Evolutionary conservation across 2,888 invertebrate genomes (phyloP).

Genomic region (Cerastoderma edule): DNA sequence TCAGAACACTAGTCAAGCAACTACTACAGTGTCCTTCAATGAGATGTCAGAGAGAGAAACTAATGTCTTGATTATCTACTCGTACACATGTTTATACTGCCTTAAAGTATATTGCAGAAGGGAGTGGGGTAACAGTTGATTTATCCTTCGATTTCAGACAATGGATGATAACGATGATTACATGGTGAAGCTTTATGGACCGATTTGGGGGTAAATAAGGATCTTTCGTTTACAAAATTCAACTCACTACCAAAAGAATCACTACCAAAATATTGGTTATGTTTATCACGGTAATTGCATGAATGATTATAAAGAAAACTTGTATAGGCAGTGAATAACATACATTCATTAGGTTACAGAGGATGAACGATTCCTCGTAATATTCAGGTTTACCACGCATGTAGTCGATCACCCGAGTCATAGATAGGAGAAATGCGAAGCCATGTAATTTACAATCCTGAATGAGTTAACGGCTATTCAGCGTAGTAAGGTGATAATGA

Average conservation of each 20-base stretch:
- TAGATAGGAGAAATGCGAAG: too few relatives aligned
- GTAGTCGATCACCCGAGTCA: too few relatives aligned
- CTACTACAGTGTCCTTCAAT: too few relatives aligned
- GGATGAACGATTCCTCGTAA: not conserved
- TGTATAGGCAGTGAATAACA: not conserved
- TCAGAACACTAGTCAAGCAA: too few relatives aligned
- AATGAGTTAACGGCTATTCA: too few relatives aligned
- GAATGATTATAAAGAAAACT: not conserved
- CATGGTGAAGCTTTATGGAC: slow-evolving; percentile 32
- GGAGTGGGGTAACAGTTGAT: not conserved
- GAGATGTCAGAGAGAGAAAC: not conserved
- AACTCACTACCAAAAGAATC: not conserved
- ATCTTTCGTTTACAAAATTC: not conserved
- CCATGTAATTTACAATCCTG: too few relatives aligned
- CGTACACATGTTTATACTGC: not conserved
- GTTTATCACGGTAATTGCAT: not conserved
- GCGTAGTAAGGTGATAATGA: too few relatives aligned
- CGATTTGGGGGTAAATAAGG: slow-evolving; percentile 34
- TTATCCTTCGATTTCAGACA: slow-evolving; percentile 20
- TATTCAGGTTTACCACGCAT: too few relatives aligned
- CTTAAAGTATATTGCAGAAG: not conserved
- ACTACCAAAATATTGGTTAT: not conserved
- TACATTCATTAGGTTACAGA: not conserved
- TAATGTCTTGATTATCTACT: not conserved
- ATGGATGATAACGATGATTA: slow-evolving; percentile 19